Percentiles rank a stretch among this genome's conserved stretches.
Conservation (phyloP, 1,140 invertebrate genomes). For the Lineus longissimus region DNA sequence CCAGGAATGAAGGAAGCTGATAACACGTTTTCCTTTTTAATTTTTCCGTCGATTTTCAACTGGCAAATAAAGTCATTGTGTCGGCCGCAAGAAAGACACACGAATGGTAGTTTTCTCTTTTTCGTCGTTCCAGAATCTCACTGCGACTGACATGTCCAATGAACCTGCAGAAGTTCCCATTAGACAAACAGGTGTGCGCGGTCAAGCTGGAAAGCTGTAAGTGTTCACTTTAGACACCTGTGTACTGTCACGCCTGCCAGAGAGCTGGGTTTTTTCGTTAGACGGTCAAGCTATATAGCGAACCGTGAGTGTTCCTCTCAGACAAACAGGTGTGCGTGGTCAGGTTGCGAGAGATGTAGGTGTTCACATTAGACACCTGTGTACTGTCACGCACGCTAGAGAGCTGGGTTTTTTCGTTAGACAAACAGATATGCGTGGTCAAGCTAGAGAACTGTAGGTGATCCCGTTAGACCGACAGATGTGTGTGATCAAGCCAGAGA, state of each 20-base stretch:
- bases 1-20: too few species aligned
- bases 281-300: too few species aligned
- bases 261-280: too few species aligned
- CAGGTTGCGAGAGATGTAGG: conserved; percentile 21
- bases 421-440: too few species aligned
- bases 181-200: conserved; percentile 20
- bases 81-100: too few species aligned
- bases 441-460: too few species aligned
- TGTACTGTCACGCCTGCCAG: neutral
- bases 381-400: neutral
- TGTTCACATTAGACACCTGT: neutral
- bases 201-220: conserved; percentile 22
- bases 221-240: neutral
- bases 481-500: conserved; percentile 18
- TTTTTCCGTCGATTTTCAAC: too few species aligned
- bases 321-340: conserved; percentile 21
- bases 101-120: neutral
- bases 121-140: conserved; percentile 6
- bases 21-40: too few species aligned
- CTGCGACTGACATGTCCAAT: conserved; percentile 19
- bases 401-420: too few species aligned
- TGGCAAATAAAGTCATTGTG: too few species aligned
- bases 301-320: conserved; percentile 19
- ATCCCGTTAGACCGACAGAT: conserved; percentile 22
- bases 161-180: conserved; percentile 22